A percentile compares a stretch with the other conserved stretches of the same genome.
Evolutionary conservation across 2,888 invertebrate genomes (phyloP).

Genomic region (Dexiosoma caninum): DNA sequence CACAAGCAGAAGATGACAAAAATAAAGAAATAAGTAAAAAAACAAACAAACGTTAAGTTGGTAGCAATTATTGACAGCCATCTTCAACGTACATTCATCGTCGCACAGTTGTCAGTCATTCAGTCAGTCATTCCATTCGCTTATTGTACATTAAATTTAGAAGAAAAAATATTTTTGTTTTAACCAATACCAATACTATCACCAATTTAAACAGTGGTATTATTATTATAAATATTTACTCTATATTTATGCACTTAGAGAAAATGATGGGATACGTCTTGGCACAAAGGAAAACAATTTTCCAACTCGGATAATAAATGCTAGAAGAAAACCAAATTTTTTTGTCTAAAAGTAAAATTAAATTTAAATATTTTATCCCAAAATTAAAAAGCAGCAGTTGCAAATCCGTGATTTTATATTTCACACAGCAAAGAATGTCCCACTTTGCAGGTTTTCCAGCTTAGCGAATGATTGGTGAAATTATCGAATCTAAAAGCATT

Average conservation of each 20-base stretch:
- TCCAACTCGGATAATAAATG: too few species aligned
- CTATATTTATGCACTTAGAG: constrained; percentile 12
- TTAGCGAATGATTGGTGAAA: too few species aligned
- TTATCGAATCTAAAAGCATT: too few species aligned
- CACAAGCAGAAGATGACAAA: constrained; percentile 1
- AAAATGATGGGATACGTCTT: constrained; percentile 4
- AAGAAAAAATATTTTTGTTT: background rate
- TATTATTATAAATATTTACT: constrained; percentile 12
- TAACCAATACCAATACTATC: constrained; percentile 1
- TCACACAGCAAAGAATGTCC: too few species aligned
- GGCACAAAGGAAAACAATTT: too few species aligned
- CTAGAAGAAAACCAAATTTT: too few species aligned
- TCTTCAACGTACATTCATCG: constrained; percentile 57
- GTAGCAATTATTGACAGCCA: constrained; percentile 64
- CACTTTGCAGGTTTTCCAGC: too few species aligned
- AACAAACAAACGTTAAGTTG: constrained; percentile 34
- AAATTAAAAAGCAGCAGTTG: too few species aligned
- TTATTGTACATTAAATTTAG: constrained; percentile 12
- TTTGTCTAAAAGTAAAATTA: too few species aligned
- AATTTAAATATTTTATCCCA: too few species aligned
- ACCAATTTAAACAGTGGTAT: background rate
- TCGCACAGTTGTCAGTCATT: constrained; percentile 60
- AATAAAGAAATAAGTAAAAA: background rate
- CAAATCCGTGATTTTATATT: too few species aligned
- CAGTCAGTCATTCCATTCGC: constrained; percentile 29